Conservation (phyloP, 2,888 invertebrate genomes). For the Drosophila cognata region DNA sequence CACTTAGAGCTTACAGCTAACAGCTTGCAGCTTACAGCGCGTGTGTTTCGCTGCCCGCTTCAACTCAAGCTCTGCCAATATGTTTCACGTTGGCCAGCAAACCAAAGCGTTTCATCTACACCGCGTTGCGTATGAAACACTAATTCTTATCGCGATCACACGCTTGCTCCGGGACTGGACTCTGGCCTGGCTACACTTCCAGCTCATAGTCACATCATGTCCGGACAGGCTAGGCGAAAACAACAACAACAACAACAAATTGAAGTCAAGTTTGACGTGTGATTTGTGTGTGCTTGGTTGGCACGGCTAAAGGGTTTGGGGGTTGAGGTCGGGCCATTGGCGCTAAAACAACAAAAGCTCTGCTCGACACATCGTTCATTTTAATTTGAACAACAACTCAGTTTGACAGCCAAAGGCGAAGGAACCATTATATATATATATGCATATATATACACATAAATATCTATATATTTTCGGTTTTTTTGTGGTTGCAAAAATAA, state of each 20-base stretch:
- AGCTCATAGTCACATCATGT: slow-evolving; percentile 80
- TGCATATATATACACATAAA: neutral
- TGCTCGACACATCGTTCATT: slow-evolving; percentile 81
- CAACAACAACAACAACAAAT: slow-evolving; percentile 29
- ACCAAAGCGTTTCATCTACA: slow-evolving; percentile 68
- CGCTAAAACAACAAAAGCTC: slow-evolving; percentile 69
- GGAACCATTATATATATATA: slow-evolving; percentile 22
- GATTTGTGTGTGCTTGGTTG: slow-evolving; percentile 40
- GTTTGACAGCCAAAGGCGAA: slow-evolving; percentile 53
- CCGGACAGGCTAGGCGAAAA: slow-evolving; percentile 62
- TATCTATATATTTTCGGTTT: neutral
- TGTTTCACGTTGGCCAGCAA: slow-evolving; percentile 29
- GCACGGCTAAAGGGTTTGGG: slow-evolving; percentile 6
- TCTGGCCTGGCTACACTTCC: slow-evolving; percentile 42
- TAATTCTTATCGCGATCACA: slow-evolving; percentile 76
- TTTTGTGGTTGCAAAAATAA: slow-evolving; percentile 46
- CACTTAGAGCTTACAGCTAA: slow-evolving; percentile 54
- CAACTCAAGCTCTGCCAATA: slow-evolving; percentile 53
- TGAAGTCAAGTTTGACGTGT: slow-evolving; percentile 66
- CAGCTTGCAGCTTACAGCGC: slow-evolving; percentile 31
- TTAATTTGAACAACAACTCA: slow-evolving; percentile 79
- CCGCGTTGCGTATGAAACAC: slow-evolving; percentile 61
- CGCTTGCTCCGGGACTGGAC: slow-evolving; percentile 55
- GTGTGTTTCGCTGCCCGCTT: neutral
- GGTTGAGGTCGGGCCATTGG: slow-evolving; percentile 39